phyloP scores from a whole-genome alignment of 2,113 vertebrate genomes.

The Anolis sagrei region DNA sequence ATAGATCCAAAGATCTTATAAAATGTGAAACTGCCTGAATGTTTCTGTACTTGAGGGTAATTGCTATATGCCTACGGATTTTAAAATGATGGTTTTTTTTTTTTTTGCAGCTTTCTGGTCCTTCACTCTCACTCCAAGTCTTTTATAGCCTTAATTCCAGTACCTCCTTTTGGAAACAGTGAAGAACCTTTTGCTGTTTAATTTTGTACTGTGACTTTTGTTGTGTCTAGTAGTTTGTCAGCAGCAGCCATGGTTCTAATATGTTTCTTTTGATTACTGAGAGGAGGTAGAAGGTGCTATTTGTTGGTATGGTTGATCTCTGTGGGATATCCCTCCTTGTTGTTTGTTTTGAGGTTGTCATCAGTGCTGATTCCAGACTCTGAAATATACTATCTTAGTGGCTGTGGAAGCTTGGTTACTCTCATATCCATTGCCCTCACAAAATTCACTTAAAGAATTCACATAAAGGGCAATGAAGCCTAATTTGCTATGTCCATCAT shows the following conservation, averaged over 20 bases:
- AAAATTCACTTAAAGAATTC: background rate
- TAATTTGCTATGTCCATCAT: constrained; percentile 35
- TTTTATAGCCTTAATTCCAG: background rate
- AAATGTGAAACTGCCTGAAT: background rate
- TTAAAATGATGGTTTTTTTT: background rate
- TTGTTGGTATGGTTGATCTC: background rate
- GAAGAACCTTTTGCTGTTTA: background rate
- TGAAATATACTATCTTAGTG: background rate
- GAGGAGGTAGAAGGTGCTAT: background rate
- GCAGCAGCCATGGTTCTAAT: background rate
- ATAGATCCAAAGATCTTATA: background rate
- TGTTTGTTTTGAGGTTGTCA: background rate
- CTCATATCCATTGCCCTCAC: background rate
- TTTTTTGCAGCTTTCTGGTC: background rate
- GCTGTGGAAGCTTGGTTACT: background rate
- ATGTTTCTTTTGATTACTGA: background rate
- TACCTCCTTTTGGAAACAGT: background rate
- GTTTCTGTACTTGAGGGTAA: background rate
- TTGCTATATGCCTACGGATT: background rate
- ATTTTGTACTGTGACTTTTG: background rate
- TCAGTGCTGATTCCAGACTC: background rate
- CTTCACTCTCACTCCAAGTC: background rate
- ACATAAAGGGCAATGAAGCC: too few species aligned
- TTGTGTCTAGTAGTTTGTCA: background rate
- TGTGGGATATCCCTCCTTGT: background rate